Conservation (phyloP, 2,113 vertebrate species). For the Macroglossus sobrinus region DNA sequence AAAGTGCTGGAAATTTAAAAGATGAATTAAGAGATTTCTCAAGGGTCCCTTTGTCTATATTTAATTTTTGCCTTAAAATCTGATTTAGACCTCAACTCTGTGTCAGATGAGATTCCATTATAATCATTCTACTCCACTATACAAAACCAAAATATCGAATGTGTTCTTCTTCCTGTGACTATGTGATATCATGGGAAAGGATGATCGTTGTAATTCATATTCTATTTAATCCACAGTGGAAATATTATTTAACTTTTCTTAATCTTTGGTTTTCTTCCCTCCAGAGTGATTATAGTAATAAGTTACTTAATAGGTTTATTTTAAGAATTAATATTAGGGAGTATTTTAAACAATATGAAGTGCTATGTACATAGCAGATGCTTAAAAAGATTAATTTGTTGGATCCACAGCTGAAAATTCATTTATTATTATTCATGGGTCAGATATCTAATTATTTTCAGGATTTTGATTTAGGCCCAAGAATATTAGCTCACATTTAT, state of each 20-base stretch:
- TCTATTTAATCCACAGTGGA: not conserved
- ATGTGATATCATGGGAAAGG: not conserved
- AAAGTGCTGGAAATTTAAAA: not conserved
- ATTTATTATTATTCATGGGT: slow-evolving; percentile 9
- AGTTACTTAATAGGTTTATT: slow-evolving; percentile 31
- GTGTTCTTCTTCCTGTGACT: not conserved
- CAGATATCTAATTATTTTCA: slow-evolving; percentile 18
- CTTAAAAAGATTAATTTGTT: slow-evolving; percentile 47
- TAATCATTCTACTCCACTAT: not conserved
- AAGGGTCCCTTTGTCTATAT: not conserved
- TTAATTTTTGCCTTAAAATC: not conserved
- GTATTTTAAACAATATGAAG: not conserved
- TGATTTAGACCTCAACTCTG: not conserved
- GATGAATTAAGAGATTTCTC: not conserved
- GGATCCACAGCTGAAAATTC: not conserved
- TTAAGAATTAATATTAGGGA: slow-evolving; percentile 40
- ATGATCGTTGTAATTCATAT: not conserved
- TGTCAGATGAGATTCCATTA: not conserved
- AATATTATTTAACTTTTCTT: not conserved
- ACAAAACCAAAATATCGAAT: not conserved
- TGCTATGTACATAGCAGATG: not conserved
- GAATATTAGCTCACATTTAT: not conserved
- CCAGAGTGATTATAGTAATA: not conserved
- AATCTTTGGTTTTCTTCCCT: not conserved
- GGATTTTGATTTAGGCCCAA: not conserved